phyloP scores from a whole-genome alignment of 92 coral and sea anemone species.

The Bergia sp. region DNA sequence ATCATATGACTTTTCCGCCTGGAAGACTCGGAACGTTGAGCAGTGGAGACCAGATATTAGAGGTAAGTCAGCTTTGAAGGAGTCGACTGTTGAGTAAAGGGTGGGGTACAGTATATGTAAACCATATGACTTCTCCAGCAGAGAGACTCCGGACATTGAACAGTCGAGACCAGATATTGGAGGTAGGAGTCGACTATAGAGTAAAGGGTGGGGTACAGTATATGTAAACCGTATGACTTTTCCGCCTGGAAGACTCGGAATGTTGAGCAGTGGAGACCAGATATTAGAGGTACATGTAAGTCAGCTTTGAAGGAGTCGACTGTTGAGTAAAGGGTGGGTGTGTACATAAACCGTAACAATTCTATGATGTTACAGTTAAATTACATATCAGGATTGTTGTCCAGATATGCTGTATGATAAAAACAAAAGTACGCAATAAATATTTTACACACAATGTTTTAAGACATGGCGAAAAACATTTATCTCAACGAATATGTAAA shows the following conservation, averaged over 20 bases:
- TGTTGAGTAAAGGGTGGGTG: too few relatives aligned
- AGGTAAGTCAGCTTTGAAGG: slow-evolving; percentile 45
- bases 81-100: not conserved
- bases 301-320: not conserved
- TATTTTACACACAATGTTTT: too few relatives aligned
- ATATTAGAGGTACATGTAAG: slow-evolving; percentile 86
- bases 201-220: too few relatives aligned
- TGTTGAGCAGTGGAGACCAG: slow-evolving; percentile 87
- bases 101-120: not conserved
- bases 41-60: slow-evolving; percentile 94
- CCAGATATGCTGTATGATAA: too few relatives aligned
- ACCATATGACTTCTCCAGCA: not conserved
- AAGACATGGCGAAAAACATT: too few relatives aligned
- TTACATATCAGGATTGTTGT: too few relatives aligned
- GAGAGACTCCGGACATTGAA: not conserved
- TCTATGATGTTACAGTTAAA: too few relatives aligned
- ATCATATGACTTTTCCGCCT: slow-evolving; percentile 42
- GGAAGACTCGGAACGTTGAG: slow-evolving; percentile 79
- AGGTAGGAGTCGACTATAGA: too few relatives aligned
- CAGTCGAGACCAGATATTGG: too few relatives aligned
- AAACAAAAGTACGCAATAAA: too few relatives aligned
- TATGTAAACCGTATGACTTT: slow-evolving; percentile 4
- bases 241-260: slow-evolving; percentile 73
- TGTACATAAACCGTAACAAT: too few relatives aligned
- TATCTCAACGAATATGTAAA: too few relatives aligned